A percentile compares a stretch with the other conserved stretches of the same genome.
These are phyloP conservation scores for Metopolophium dirhodum DNA, from an alignment of 1,140 invertebrate species.

Conservation along the genomic window DNA sequence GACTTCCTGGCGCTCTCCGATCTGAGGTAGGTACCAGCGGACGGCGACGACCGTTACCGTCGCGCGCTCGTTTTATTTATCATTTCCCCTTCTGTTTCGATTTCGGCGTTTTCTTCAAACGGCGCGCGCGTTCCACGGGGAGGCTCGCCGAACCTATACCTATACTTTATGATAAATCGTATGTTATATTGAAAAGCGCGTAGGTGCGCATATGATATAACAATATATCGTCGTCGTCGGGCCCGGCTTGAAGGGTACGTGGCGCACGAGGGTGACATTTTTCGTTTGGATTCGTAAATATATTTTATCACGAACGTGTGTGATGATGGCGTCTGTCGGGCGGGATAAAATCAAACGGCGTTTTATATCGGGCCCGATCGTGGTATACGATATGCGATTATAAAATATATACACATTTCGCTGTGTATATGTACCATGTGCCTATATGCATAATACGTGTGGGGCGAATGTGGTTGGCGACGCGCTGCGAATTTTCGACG, in stretches of 20 bases:
- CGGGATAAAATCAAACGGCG: neutral
- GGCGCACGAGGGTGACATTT: neutral
- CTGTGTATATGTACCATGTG: neutral
- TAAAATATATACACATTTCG: neutral
- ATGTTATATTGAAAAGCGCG: neutral
- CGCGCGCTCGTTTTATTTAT: neutral
- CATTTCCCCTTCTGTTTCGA: neutral
- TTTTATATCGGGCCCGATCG: neutral
- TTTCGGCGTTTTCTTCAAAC: neutral
- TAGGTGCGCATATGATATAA: neutral
- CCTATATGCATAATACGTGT: neutral
- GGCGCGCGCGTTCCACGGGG: neutral
- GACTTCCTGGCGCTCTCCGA: conserved; percentile 93
- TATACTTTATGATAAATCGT: neutral
- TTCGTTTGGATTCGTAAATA: neutral
- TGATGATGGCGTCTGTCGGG: neutral
- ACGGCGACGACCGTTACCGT: neutral
- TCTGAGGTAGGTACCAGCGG: conserved; percentile 77
- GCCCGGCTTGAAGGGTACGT: neutral
- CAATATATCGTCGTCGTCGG: neutral
- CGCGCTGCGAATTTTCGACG: neutral
- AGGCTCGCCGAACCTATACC: too few species aligned
- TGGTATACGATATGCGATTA: neutral
- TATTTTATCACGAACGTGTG: neutral
- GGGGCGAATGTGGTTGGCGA: neutral